A percentile compares a stretch with the other conserved stretches of the same genome.
Conservation (phyloP, 2,888 invertebrate species). For the Agrochola litura region DNA sequence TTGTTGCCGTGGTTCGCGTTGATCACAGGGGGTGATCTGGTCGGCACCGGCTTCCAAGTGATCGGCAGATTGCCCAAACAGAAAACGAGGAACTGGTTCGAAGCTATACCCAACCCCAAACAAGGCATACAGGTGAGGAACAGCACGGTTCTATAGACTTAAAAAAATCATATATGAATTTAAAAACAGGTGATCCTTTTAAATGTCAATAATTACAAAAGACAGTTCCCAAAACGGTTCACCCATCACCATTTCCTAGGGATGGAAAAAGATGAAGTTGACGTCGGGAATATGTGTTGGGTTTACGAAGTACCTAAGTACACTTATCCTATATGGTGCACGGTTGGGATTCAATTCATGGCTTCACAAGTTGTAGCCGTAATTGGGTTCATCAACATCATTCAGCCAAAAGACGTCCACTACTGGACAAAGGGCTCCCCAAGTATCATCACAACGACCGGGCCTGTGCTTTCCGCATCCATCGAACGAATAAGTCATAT, state of each 20-base stretch:
- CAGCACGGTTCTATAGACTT: too few relatives aligned
- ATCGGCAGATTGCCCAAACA: slow-evolving; percentile 66
- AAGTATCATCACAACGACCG: neutral
- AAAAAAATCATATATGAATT: too few relatives aligned
- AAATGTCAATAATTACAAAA: too few relatives aligned
- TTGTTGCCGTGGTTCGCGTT: slow-evolving; percentile 76
- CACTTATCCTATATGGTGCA: too few relatives aligned
- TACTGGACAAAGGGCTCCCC: neutral
- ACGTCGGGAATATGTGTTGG: too few relatives aligned
- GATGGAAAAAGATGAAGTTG: too few relatives aligned
- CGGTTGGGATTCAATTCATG: too few relatives aligned
- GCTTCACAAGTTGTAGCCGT: too few relatives aligned
- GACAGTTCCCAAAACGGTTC: too few relatives aligned
- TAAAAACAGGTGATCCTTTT: too few relatives aligned
- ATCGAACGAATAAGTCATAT: neutral
- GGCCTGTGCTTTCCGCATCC: neutral
- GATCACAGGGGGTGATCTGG: slow-evolving; percentile 72
- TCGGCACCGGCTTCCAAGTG: slow-evolving; percentile 76
- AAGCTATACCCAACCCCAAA: slow-evolving; percentile 61
- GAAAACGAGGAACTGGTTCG: slow-evolving; percentile 72
- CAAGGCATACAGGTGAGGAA: slow-evolving; percentile 51
- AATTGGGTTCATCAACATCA: neutral
- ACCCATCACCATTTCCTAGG: too few relatives aligned
- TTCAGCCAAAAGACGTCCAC: neutral
- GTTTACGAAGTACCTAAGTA: too few relatives aligned